A percentile compares a stretch with the other conserved stretches of the same genome.
Conservation (phyloP, 2,888 invertebrate species). For the Ypsolopha scabrella region DNA sequence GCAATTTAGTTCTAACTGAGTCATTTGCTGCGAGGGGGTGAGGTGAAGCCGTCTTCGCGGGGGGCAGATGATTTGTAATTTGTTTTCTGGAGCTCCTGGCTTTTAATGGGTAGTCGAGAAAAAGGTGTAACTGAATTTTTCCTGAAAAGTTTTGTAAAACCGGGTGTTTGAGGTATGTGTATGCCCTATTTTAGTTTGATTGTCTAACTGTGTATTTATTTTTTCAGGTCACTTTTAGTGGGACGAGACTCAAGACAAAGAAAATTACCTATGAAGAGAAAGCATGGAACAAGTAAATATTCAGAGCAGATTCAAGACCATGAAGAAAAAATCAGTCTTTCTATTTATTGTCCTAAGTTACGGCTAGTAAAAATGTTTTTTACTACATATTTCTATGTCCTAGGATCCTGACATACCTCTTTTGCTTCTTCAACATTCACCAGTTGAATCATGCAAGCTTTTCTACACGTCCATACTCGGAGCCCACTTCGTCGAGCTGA, state of each 20-base stretch:
- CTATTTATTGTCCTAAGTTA: too few species aligned
- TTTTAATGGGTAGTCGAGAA: slow-evolving; percentile 15
- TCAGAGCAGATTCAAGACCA: neutral
- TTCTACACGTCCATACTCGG: too few species aligned
- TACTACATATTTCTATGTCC: too few species aligned
- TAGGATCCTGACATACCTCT: too few species aligned
- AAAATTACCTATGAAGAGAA: neutral
- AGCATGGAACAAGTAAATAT: too few species aligned
- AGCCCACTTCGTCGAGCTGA: too few species aligned
- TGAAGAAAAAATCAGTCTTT: neutral
- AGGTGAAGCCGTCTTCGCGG: slow-evolving; percentile 33
- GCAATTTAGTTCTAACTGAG: slow-evolving; percentile 64
- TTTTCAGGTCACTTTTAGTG: neutral
- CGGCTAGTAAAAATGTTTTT: too few species aligned
- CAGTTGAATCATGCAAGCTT: too few species aligned
- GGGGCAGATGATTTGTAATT: slow-evolving; percentile 67
- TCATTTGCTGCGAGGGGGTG: slow-evolving; percentile 43
- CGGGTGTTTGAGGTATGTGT: too few species aligned
- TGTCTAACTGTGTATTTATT: neutral
- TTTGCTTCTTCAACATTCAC: neutral
- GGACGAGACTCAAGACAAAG: neutral
- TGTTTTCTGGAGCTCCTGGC: slow-evolving; percentile 60
- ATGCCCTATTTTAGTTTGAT: neutral
- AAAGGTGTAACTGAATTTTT: slow-evolving; percentile 16
- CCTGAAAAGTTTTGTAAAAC: too few species aligned